Conservation (phyloP, 2,113 vertebrate genomes). For the Ochotona princeps region DNA sequence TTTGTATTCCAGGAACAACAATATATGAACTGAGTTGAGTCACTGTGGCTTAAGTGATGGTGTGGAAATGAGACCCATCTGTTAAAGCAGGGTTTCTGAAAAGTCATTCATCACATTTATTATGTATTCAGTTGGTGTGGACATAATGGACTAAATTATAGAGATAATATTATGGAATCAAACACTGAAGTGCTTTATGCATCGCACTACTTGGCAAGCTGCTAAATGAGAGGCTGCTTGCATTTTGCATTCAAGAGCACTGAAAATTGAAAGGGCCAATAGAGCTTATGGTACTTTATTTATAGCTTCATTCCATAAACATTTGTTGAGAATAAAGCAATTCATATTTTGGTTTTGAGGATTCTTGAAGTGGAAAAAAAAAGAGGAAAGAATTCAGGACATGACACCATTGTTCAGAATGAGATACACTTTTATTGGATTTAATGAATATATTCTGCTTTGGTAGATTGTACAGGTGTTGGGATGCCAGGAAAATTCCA, state of each 20-base stretch:
- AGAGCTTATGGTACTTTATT: not conserved
- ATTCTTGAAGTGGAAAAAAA: not conserved
- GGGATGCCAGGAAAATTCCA: not conserved
- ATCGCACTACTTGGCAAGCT: slow-evolving; percentile 17
- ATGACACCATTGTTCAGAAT: not conserved
- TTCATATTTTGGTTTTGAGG: not conserved
- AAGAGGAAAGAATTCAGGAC: not conserved
- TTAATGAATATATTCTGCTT: not conserved
- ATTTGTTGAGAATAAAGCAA: slow-evolving; percentile 38
- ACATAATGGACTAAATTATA: slow-evolving; percentile 47
- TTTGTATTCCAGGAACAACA: not conserved
- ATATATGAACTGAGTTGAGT: slow-evolving; percentile 10
- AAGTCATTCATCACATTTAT: slow-evolving; percentile 45
- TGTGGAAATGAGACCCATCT: slow-evolving; percentile 48
- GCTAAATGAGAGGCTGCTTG: not conserved
- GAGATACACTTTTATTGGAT: not conserved
- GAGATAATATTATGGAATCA: not conserved
- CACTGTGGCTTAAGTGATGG: not conserved
- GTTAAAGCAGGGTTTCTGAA: not conserved
- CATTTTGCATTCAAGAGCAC: not conserved
- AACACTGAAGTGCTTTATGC: not conserved
- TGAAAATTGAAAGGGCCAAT: slow-evolving; percentile 16
- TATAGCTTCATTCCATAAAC: slow-evolving; percentile 24
- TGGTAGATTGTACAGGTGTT: not conserved
- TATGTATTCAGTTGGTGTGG: slow-evolving; percentile 37